Conservation (phyloP, 1,140 invertebrate genomes). For the Hypothenemus hampei region DNA sequence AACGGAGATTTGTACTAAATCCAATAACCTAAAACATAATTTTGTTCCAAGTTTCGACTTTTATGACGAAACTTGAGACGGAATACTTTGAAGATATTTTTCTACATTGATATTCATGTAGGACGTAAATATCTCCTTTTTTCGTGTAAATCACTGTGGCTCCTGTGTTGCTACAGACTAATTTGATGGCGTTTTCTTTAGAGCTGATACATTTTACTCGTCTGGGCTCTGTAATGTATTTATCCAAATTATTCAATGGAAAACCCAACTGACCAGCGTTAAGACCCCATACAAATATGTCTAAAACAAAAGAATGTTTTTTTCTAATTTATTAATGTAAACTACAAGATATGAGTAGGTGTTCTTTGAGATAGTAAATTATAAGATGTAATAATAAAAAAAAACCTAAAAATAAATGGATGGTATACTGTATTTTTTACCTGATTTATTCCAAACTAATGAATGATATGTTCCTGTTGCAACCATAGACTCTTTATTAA, state of each 20-base stretch:
- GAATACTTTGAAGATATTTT: constrained; percentile 61
- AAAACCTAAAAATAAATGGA: no score
- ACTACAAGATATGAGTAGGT: no score
- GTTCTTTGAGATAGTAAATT: no score
- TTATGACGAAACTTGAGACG: no score
- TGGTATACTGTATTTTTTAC: neutral
- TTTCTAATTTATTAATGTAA: no score
- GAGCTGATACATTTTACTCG: constrained; percentile 29
- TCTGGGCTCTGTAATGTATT: constrained; percentile 36
- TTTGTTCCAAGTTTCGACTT: neutral
- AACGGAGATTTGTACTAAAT: constrained; percentile 48
- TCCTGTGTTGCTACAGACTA: constrained; percentile 59
- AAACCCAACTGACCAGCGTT: constrained; percentile 17
- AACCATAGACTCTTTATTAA: constrained; percentile 48
- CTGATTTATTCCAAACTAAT: constrained; percentile 53
- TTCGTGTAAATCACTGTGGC: constrained; percentile 62
- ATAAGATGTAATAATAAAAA: no score
- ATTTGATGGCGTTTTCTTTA: constrained; percentile 31
- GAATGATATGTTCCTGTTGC: constrained; percentile 62
- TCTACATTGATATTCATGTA: constrained; percentile 64
- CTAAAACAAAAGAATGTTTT: constrained; percentile 17
- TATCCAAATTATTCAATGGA: constrained; percentile 37
- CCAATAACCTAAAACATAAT: constrained; percentile 44
- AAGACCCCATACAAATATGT: constrained; percentile 12
- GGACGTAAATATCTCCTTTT: constrained; percentile 62